Percentiles rank a stretch among this genome's conserved stretches.
These are phyloP conservation scores for Centroberyx gerrardi DNA, from an alignment of 2,797 vertebrate species.

Conservation along the genomic window DNA sequence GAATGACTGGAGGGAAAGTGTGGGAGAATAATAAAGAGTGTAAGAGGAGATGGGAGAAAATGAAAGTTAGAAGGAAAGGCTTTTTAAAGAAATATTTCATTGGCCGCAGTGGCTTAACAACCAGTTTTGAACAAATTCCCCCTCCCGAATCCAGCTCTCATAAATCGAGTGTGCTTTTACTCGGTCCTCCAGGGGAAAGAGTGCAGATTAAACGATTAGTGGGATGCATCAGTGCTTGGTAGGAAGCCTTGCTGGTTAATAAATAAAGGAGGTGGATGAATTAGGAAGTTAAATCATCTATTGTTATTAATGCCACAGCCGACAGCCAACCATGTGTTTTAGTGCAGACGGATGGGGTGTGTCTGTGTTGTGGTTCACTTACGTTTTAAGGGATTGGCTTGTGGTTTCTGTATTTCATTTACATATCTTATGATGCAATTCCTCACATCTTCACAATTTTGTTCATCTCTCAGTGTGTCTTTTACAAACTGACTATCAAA, in stretches of 20 bases:
- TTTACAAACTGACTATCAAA: too few species aligned
- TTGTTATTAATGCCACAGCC: constrained; percentile 69
- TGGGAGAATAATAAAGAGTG: constrained; percentile 43
- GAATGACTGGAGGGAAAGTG: constrained; percentile 15
- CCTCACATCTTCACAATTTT: too few species aligned
- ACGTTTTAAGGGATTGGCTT: too few species aligned
- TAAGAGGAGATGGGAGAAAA: neutral
- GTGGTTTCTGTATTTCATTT: too few species aligned
- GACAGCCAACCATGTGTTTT: constrained; percentile 51
- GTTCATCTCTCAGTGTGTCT: too few species aligned
- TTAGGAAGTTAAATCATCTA: constrained; percentile 67
- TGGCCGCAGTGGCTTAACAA: too few species aligned
- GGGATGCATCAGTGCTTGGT: constrained; percentile 27
- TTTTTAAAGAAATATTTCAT: too few species aligned
- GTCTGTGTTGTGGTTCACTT: too few species aligned
- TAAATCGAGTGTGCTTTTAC: neutral
- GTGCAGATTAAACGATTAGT: neutral
- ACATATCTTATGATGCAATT: too few species aligned
- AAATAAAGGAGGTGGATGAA: constrained; percentile 62
- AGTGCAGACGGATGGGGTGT: too few species aligned
- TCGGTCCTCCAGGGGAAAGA: neutral
- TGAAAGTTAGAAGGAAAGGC: too few species aligned
- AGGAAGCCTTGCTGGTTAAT: constrained; percentile 38
- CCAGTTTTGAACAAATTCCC: neutral
- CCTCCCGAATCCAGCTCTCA: neutral